A percentile compares a stretch with the other conserved stretches of the same genome.
Conservation (phyloP, 2,797 vertebrate species). For the Ceryle rudis region DNA sequence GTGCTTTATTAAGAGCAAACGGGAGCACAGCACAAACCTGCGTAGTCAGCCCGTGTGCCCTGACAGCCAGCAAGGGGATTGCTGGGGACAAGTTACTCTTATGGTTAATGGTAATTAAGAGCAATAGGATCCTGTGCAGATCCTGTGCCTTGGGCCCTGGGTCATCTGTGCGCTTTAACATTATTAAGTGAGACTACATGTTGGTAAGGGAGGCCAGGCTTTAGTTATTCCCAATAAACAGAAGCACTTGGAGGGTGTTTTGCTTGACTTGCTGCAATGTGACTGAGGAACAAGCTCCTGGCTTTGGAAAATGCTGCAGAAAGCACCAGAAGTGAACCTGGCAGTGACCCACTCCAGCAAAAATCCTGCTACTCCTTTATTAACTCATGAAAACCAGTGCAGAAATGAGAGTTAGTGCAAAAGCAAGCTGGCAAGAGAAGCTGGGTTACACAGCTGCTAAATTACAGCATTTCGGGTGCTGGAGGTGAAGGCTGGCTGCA, state of each 20-base stretch:
- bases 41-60: neutral
- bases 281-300: rapidly evolving
- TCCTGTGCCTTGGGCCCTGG: neutral
- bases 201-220: neutral
- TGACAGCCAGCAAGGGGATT: rapidly evolving
- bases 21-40: neutral
- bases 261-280: neutral
- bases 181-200: neutral
- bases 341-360: neutral
- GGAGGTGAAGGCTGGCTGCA: neutral
- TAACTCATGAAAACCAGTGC: neutral
- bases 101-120: neutral
- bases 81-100: neutral
- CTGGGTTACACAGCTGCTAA: neutral
- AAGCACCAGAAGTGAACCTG: neutral
- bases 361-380: neutral
- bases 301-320: neutral
- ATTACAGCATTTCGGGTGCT: neutral
- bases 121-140: neutral
- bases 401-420: neutral
- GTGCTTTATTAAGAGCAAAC: neutral
- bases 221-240: neutral
- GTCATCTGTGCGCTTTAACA: neutral
- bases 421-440: neutral
- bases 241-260: neutral